Conservation (phyloP, 30 jellyfish, hydroid and myxozoan genomes). For the Catostylus mosaicus region DNA sequence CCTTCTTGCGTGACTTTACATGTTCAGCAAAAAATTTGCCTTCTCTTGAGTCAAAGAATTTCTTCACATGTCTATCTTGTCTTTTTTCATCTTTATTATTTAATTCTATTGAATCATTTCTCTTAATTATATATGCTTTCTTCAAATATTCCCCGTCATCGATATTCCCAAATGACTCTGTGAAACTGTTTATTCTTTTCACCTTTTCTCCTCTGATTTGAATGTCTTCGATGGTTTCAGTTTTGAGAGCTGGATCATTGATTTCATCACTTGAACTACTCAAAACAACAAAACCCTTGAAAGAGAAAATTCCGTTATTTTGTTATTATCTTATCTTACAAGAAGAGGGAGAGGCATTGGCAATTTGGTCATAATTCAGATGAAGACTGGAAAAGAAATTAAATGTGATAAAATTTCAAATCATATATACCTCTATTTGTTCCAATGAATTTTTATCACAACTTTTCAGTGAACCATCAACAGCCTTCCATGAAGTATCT, state of each 20-base stretch:
- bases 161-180: constrained; percentile 14
- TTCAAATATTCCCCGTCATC: constrained; percentile 12
- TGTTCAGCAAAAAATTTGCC: no score
- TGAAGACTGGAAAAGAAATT: no score
- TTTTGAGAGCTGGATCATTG: background rate
- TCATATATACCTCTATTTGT: no score
- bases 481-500: no score
- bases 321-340: background rate
- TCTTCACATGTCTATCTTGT: no score
- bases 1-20: background rate
- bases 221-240: background rate
- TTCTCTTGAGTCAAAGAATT: no score
- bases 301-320: background rate
- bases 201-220: background rate
- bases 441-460: no score
- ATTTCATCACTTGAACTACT: background rate
- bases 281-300: background rate
- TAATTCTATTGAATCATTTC: constrained; percentile 6
- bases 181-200: constrained; percentile 8
- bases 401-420: no score
- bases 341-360: no score
- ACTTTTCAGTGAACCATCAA: no score
- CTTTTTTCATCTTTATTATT: no score
- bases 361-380: no score
- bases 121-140: background rate